A percentile compares a stretch with the other conserved stretches of the same genome.
Conservation (phyloP, 1,140 invertebrate genomes). For the Aporrectodea caliginosa region DNA sequence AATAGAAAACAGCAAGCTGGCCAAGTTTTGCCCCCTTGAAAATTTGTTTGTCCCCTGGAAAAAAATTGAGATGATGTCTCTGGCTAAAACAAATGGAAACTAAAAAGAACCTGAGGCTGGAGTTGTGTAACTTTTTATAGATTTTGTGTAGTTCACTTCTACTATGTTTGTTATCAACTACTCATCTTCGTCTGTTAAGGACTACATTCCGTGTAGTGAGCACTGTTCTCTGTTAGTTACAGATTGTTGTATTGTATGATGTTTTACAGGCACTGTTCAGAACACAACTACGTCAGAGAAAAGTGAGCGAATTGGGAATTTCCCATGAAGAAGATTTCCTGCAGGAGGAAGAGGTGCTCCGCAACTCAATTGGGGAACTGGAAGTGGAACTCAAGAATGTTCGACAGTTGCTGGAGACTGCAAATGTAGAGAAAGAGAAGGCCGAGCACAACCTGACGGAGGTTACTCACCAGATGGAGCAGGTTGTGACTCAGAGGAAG, state of each 20-base stretch:
- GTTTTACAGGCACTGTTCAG: not conserved
- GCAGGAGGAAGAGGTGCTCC: conserved; percentile 87
- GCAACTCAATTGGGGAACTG: conserved; percentile 83
- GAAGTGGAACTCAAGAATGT: conserved; percentile 71
- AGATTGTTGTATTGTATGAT: not conserved
- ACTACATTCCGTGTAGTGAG: too few species aligned
- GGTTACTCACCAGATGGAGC: conserved; percentile 72
- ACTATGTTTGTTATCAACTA: too few species aligned
- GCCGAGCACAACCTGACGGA: conserved; percentile 45
- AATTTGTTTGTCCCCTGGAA: too few species aligned
- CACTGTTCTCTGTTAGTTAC: too few species aligned
- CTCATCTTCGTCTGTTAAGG: too few species aligned
- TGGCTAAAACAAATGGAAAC: too few species aligned
- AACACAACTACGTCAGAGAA: conserved; percentile 60
- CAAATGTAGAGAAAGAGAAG: conserved; percentile 45
- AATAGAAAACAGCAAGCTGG: too few species aligned
- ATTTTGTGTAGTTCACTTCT: too few species aligned
- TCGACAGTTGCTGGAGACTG: conserved; percentile 38
- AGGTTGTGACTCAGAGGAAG: conserved; percentile 66
- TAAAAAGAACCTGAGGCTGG: too few species aligned
- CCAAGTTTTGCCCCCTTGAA: too few species aligned
- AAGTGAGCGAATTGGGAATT: conserved; percentile 90
- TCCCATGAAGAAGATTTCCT: conserved; percentile 93
- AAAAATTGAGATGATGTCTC: too few species aligned
- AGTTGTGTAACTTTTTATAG: too few species aligned